Percentiles rank a stretch among this genome's conserved stretches.
Evolutionary conservation across 1,140 invertebrate genomes (phyloP).

Genomic region (Colletes gigas): DNA sequence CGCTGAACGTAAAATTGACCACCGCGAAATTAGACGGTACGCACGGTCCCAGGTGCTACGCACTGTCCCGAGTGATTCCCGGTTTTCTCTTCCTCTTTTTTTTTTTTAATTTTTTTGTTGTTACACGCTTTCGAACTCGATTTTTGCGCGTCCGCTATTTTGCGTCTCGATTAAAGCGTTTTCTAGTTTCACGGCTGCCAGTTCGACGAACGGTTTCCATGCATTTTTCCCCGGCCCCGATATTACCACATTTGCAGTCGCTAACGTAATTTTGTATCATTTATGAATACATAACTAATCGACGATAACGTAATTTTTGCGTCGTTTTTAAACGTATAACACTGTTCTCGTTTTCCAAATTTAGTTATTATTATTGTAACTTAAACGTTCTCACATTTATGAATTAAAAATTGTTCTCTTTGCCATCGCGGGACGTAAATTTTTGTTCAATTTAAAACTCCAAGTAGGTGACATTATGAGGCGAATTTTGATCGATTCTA

Average conservation of each 20-base stretch:
- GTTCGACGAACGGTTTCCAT: background rate
- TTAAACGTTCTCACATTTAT: too few species aligned
- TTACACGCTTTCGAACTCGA: too few species aligned
- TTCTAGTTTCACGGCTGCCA: constrained; percentile 11
- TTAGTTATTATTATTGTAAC: too few species aligned
- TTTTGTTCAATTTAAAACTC: too few species aligned
- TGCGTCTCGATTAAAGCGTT: background rate
- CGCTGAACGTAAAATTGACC: constrained; percentile 42
- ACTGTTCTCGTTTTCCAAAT: too few species aligned
- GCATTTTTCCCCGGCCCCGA: background rate
- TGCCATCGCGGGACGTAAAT: too few species aligned
- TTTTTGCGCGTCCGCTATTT: background rate
- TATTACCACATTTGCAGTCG: background rate
- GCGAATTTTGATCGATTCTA: too few species aligned
- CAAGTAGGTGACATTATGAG: too few species aligned
- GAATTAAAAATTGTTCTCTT: too few species aligned
- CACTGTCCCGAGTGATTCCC: background rate
- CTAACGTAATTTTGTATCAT: background rate
- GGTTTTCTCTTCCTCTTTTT: background rate
- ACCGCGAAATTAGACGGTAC: constrained; percentile 53
- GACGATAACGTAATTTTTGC: too few species aligned
- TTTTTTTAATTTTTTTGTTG: background rate
- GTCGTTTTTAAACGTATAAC: too few species aligned
- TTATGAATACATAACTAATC: too few species aligned
- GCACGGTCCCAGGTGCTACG: constrained; percentile 9